A percentile compares a stretch with the other conserved stretches of the same genome.
These are phyloP conservation scores for Dasypus novemcinctus DNA, from an alignment of 2,113 vertebrate species.

Conservation along the genomic window DNA sequence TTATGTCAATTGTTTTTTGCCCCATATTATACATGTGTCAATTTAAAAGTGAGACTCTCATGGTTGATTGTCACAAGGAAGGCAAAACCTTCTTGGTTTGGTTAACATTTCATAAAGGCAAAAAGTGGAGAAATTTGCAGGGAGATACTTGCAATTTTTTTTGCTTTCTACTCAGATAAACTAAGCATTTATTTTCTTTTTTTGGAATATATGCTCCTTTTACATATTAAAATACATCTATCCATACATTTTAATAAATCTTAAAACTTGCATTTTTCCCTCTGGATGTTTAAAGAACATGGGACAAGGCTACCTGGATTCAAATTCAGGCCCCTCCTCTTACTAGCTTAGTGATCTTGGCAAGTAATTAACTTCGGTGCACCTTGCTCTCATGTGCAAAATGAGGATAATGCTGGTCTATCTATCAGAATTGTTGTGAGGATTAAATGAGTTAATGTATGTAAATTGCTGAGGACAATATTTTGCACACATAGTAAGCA, in stretches of 20 bases:
- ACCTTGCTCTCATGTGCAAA: constrained; percentile 1
- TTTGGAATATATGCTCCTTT: not conserved
- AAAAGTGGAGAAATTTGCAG: not conserved
- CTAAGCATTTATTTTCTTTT: not conserved
- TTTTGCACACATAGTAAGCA: not conserved
- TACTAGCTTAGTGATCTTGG: not conserved
- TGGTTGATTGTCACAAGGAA: not conserved
- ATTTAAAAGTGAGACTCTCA: not conserved
- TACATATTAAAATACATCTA: not conserved
- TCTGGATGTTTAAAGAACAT: not conserved
- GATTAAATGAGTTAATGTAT: not conserved
- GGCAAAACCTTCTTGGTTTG: not conserved
- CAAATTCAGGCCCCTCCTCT: not conserved
- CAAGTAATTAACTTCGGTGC: constrained; percentile 23
- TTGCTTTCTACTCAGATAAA: not conserved
- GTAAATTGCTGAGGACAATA: not conserved
- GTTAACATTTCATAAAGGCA: not conserved
- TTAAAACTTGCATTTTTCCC: not conserved
- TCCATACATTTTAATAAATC: not conserved
- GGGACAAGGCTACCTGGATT: not conserved
- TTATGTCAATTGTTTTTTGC: not conserved
- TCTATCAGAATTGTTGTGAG: not conserved
- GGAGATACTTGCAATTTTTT: not conserved
- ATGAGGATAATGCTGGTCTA: not conserved
- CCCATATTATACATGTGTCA: not conserved